Evolutionary conservation across 2,113 vertebrate species (phyloP).

Genomic region (Tricholaema leucomelas): DNA sequence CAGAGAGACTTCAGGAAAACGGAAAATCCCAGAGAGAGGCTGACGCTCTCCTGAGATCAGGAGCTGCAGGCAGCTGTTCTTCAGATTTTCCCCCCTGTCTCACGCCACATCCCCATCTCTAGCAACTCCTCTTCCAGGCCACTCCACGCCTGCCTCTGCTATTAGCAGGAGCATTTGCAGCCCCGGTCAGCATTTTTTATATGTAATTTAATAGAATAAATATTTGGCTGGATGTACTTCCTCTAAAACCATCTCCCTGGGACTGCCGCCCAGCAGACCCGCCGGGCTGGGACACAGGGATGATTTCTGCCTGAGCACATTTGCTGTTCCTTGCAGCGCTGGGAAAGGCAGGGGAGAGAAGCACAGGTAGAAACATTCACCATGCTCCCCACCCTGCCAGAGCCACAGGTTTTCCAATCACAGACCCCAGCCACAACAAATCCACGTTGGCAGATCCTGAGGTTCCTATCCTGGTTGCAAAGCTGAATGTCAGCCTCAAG

Average conservation of each 20-base stretch:
- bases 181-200: conserved; percentile 34
- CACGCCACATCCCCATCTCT: conserved; percentile 1
- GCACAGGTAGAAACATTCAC: not conserved
- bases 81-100: not conserved
- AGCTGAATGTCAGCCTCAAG: not conserved
- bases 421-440: not conserved
- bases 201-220: conserved; percentile 64
- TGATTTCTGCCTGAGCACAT: not conserved
- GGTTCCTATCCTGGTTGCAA: not conserved
- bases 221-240: conserved; percentile 51
- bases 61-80: conserved; percentile 28
- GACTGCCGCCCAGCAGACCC: not conserved
- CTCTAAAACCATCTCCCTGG: conserved; percentile 34
- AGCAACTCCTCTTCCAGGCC: not conserved
- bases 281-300: not conserved
- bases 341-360: not conserved
- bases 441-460: not conserved
- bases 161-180: conserved; percentile 52
- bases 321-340: conserved; percentile 1
- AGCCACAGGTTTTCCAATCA: not conserved
- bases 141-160: not conserved
- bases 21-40: conserved; percentile 55
- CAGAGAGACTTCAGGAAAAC: conserved; percentile 38
- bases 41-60: conserved; percentile 25
- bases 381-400: not conserved